phyloP scores from a whole-genome alignment of 1,140 invertebrate species.

The Drosophila nebulosa region DNA sequence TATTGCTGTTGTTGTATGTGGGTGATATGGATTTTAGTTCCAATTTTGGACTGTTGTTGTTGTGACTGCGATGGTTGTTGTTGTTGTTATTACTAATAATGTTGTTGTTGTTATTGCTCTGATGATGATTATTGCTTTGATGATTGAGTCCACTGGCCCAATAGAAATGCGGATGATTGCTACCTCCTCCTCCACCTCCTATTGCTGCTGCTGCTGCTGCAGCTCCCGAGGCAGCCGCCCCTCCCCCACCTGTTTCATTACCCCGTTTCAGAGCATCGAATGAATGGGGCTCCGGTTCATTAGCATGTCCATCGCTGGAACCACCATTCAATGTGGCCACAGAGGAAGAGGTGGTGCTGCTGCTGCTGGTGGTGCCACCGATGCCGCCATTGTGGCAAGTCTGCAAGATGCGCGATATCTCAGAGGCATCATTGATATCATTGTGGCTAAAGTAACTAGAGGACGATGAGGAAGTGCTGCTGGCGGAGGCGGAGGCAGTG shows the following conservation, averaged over 20 bases:
- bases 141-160: constrained; percentile 61
- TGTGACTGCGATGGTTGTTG: constrained; percentile 21
- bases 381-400: constrained; percentile 73
- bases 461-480: constrained; percentile 5
- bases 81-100: constrained; percentile 20
- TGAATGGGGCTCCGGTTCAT: constrained; percentile 23
- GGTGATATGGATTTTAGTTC: constrained; percentile 8
- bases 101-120: not conserved
- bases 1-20: constrained; percentile 14
- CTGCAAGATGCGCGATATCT: constrained; percentile 79
- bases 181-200: not conserved
- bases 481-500: not conserved
- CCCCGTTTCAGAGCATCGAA: constrained; percentile 65
- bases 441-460: constrained; percentile 63
- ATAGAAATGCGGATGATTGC: constrained; percentile 52
- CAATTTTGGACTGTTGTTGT: constrained; percentile 32
- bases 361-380: constrained; percentile 14
- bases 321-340: not conserved
- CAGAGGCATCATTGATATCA: constrained; percentile 79
- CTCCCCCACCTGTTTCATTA: not conserved
- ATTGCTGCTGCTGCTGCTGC: not conserved
- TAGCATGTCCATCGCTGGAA: not conserved
- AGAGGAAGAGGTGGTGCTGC: constrained; percentile 2
- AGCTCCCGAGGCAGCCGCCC: not conserved
- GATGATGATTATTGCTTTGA: constrained; percentile 1